Evolutionary conservation across 2,797 vertebrate species (phyloP).

Genomic region (Hemitrygon akajei): DNA sequence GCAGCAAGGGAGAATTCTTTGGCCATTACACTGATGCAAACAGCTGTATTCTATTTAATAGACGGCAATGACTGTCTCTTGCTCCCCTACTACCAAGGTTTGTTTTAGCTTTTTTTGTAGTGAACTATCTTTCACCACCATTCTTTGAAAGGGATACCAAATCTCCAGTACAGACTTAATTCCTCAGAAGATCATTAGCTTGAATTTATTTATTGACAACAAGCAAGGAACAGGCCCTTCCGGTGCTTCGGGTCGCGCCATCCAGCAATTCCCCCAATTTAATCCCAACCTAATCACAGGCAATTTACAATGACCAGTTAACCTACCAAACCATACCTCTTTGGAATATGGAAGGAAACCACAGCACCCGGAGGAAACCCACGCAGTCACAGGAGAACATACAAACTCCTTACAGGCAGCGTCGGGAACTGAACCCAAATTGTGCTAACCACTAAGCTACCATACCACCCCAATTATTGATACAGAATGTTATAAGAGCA

Average conservation of each 20-base stretch:
- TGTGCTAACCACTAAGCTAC: too few species aligned
- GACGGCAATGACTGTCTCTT: not conserved
- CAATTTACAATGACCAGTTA: too few species aligned
- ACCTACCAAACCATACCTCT: too few species aligned
- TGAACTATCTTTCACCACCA: not conserved
- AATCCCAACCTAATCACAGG: too few species aligned
- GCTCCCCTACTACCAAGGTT: not conserved
- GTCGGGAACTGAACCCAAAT: too few species aligned
- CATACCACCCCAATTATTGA: not conserved
- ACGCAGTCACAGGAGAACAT: too few species aligned
- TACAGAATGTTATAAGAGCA: not conserved
- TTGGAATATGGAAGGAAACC: too few species aligned
- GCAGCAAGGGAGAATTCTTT: not conserved
- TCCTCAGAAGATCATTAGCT: not conserved
- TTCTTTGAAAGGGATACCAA: not conserved
- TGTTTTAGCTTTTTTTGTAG: not conserved
- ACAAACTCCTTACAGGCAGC: too few species aligned
- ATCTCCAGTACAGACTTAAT: not conserved
- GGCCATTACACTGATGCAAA: not conserved
- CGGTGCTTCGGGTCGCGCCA: too few species aligned
- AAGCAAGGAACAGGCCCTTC: too few species aligned
- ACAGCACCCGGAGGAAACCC: too few species aligned
- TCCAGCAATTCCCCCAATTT: too few species aligned
- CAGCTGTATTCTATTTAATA: not conserved
- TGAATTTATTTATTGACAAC: not conserved